A percentile compares a stretch with the other conserved stretches of the same genome.
Evolutionary conservation across 2,888 invertebrate species (phyloP).

Genomic region (Pandemis corylana): DNA sequence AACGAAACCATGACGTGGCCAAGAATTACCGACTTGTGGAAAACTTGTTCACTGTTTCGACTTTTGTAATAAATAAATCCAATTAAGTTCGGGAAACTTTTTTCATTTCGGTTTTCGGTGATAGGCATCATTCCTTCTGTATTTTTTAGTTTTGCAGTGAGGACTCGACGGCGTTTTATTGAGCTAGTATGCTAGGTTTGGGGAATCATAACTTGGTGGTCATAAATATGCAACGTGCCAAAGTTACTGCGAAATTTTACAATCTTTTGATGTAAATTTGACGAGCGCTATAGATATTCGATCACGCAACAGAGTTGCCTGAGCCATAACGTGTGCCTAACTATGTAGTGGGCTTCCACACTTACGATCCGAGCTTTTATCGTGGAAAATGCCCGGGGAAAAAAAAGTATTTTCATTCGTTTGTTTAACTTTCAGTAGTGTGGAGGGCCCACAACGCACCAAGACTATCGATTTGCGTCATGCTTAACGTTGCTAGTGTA

Average conservation of each 20-base stretch:
- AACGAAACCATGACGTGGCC: slow-evolving; percentile 50
- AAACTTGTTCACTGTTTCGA: slow-evolving; percentile 40
- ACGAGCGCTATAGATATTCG: slow-evolving; percentile 47
- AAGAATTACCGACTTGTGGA: slow-evolving; percentile 48
- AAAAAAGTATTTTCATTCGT: not conserved
- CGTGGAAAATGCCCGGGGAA: not conserved
- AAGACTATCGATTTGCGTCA: slow-evolving; percentile 32
- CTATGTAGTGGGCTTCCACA: not conserved
- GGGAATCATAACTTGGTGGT: slow-evolving; percentile 10
- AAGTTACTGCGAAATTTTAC: slow-evolving; percentile 60
- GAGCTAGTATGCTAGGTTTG: slow-evolving; percentile 4
- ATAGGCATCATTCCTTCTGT: slow-evolving; percentile 39
- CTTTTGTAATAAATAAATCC: slow-evolving; percentile 45
- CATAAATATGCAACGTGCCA: slow-evolving; percentile 45
- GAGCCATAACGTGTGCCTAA: slow-evolving; percentile 13
- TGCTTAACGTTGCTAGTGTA: not conserved
- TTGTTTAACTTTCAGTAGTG: not conserved
- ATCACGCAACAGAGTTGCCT: slow-evolving; percentile 63
- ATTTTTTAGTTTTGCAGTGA: slow-evolving; percentile 28
- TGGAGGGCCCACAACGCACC: not conserved
- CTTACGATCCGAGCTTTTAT: not conserved
- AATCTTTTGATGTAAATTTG: slow-evolving; percentile 64
- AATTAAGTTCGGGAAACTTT: slow-evolving; percentile 50
- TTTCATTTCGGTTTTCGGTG: slow-evolving; percentile 45
- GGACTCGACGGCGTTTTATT: slow-evolving; percentile 8